These are phyloP conservation scores for Nipponacmea schrenckii DNA, from an alignment of 2,888 invertebrate genomes.

Conservation along the genomic window DNA sequence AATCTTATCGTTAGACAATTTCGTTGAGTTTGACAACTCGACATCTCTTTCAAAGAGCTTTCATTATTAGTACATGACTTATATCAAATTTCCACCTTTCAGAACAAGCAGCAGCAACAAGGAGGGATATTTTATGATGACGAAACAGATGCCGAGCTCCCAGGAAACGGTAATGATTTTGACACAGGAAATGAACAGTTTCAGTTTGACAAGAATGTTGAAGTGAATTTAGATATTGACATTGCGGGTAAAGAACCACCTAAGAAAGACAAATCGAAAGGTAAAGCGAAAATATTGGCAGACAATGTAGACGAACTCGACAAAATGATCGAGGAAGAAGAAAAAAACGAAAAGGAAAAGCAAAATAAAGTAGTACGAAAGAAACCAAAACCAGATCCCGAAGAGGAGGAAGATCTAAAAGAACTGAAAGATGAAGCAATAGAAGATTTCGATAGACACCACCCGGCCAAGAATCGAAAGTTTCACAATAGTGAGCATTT, in stretches of 20 bases:
- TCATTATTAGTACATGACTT: no score
- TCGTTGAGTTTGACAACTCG: no score
- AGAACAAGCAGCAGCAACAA: no score
- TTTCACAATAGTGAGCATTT: not conserved
- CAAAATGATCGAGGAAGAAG: not conserved
- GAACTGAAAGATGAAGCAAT: slow-evolving; percentile 1
- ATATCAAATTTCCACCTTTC: no score
- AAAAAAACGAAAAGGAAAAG: not conserved
- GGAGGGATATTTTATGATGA: no score
- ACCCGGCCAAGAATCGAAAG: slow-evolving; percentile 2
- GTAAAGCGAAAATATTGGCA: not conserved
- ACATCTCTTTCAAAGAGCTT: no score
- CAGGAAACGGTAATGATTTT: not conserved
- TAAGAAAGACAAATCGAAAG: not conserved
- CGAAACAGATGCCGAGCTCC: no score
- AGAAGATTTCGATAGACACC: not conserved
- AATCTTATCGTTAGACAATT: no score
- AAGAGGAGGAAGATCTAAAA: slow-evolving; percentile 11
- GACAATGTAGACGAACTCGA: slow-evolving; percentile 5
- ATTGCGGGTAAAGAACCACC: not conserved
- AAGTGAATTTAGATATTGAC: not conserved
- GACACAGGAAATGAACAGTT: not conserved
- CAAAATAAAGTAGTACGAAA: slow-evolving; percentile 4
- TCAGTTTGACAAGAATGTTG: not conserved
- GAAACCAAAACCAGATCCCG: slow-evolving; percentile 3